Percentiles rank a stretch among this genome's conserved stretches.
phyloP scores from a whole-genome alignment of 2,797 vertebrate genomes.

The Acipenser ruthenus region DNA sequence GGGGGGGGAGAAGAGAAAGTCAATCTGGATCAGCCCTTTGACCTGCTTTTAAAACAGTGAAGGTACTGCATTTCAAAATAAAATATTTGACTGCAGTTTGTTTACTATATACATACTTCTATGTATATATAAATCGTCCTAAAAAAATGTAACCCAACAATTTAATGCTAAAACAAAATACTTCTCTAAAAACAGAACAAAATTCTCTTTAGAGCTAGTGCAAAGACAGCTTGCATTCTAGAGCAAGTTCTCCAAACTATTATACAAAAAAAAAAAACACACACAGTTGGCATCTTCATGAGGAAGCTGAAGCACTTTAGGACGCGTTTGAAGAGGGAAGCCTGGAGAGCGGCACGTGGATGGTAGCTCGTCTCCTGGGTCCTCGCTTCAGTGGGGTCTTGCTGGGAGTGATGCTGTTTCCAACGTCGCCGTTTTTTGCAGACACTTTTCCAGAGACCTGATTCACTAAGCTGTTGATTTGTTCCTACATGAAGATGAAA shows the following conservation, averaged over 20 bases:
- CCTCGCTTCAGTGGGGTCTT: conserved; percentile 88
- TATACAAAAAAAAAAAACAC: conserved; percentile 22
- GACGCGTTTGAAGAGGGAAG: conserved; percentile 77
- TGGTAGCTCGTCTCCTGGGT: conserved; percentile 81
- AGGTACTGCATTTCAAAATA: conserved; percentile 53
- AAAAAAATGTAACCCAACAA: conserved; percentile 51
- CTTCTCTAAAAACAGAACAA: conserved; percentile 79
- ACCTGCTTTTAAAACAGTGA: conserved; percentile 62
- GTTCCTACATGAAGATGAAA: conserved; percentile 64
- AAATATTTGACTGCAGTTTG: conserved; percentile 59
- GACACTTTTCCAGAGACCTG: conserved; percentile 88
- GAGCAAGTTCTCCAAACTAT: conserved; percentile 91
- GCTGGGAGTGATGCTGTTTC: conserved; percentile 64
- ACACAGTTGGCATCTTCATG: conserved; percentile 63
- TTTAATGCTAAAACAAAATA: conserved; percentile 93
- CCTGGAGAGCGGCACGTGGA: conserved; percentile 84
- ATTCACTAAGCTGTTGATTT: conserved; percentile 93
- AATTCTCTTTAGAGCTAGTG: conserved; percentile 98
- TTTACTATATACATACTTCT: neutral
- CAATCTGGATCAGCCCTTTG: conserved; percentile 51
- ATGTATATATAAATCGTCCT: conserved; percentile 37
- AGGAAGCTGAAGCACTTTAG: conserved; percentile 75
- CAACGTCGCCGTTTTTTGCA: conserved; percentile 71
- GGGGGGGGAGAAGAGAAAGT: conserved; percentile 6
- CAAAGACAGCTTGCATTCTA: conserved; percentile 97